Evolutionary conservation across 1,140 invertebrate species (phyloP).

Genomic region (Philaenus spumarius): DNA sequence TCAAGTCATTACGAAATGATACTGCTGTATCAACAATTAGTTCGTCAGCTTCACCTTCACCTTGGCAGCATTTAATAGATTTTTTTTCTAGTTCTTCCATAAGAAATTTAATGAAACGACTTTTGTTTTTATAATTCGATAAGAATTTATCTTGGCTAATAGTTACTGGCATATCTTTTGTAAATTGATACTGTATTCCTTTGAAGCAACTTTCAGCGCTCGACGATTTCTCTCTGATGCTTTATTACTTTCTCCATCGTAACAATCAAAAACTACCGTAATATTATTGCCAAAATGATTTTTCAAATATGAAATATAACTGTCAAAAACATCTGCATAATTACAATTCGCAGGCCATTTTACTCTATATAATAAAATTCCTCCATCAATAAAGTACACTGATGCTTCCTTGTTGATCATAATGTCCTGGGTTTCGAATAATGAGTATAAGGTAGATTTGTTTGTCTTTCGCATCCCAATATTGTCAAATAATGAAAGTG

Average conservation of each 20-base stretch:
- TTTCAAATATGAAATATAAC: not conserved
- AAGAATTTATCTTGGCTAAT: not conserved
- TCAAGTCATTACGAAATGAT: not conserved
- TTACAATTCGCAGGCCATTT: not conserved
- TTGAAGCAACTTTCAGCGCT: not conserved
- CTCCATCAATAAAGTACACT: not conserved
- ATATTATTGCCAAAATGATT: not conserved
- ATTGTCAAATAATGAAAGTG: constrained; percentile 37
- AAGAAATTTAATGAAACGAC: not conserved
- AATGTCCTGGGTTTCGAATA: not conserved
- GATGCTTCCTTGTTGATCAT: not conserved
- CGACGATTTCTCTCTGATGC: not conserved
- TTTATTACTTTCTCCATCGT: not conserved
- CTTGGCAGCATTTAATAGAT: not conserved
- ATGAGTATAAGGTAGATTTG: constrained; percentile 33
- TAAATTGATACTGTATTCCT: not conserved
- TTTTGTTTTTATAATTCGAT: not conserved
- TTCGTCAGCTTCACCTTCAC: not conserved
- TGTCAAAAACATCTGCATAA: not conserved
- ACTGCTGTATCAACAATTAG: not conserved
- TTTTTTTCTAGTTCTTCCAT: not conserved
- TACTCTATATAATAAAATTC: not conserved
- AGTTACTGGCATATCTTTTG: not conserved
- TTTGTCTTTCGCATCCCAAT: constrained; percentile 38
- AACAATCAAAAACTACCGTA: not conserved